Evolutionary conservation across 1,140 invertebrate species (phyloP), one percentile per base, ranked within the genome.

Genomic region (Daktulosphaira vitifoliae): DNA sequence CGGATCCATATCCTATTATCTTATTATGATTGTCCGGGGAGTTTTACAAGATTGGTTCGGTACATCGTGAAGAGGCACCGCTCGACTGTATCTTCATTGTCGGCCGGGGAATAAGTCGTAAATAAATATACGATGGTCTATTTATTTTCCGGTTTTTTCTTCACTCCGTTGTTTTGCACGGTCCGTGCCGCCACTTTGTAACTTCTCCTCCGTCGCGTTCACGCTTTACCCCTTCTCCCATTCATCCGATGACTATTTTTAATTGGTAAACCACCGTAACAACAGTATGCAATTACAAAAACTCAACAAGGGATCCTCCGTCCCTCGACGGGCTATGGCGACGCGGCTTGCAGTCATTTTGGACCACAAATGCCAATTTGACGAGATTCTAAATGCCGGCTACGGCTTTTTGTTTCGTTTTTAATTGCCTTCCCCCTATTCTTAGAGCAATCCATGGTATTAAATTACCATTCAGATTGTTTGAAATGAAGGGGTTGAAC

Each of bases 21-120:
- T 48, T 62, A 62, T 62, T 62, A 62, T 29, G 56, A 62, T 62
- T 62, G 56, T 62, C 56, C 56, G 56, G 56, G 56, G 56, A 62
- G 25, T 62, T 62, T 48, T 26, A 48, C 54, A 26, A 59, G 56
- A 62, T 62, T 62, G 56, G 56, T 33, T 33, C 29, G 5, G 29
- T 33, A 29, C 39, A 42, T 15, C 3, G 39, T 15, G 39, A 16
- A 11, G 22, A 20, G 20, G 25, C 26, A 16, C 15, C 29, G 20
- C 16, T 7, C 38, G 38, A 26, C 22, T 16, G 38, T n/a, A 37
- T 39, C 16, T 46, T 25, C 56, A 62, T 62, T 39, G 56, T 37
- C 42, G 56, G 42, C 42, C 56, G 44, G 56, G 56, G 56, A 62
- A 62, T 62, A 62, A 15, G 56, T 62, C 56, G 56, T 62, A 62